Evolutionary conservation across 2,113 vertebrate genomes (phyloP), one percentile per base, ranked within the genome.

Genomic region (Butastur rufipennis): DNA sequence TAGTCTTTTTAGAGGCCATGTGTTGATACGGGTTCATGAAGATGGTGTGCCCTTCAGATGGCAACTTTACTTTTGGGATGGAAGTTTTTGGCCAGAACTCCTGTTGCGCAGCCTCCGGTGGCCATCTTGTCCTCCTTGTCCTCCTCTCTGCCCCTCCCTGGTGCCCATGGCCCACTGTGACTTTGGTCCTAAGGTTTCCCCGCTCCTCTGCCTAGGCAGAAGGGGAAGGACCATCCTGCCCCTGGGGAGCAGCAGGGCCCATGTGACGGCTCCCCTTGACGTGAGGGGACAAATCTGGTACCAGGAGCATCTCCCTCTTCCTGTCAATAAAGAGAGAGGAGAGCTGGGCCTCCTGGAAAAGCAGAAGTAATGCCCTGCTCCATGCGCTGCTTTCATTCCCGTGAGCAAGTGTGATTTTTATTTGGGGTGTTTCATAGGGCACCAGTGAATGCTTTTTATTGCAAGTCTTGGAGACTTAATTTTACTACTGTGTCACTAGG

Each of bases 401-500:
- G 8, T 59, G 53, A 72, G 38, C 27, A 83, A 77, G 23, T 11
- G 11, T 74, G 36, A 26, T 56, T 97, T 94, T 88, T 67, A 56
- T 86, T 94, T 88, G 77, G 43, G 47, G 25, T 45, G 8, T 81
- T 96, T 94, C 80, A 78, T 25, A 59, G 59, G 72, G 34, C 86
- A 79, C 43, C 0, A 0, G 65, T 61, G 80, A 73, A 90, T 27
- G 27, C 16, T 29, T 90, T 95, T 90, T 88, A 90, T 58, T 85
- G 70, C 36, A 75, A 75, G 42, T 77, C 62, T 90, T 88, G 72
- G 85, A 80, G 67, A 25, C 50, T 80, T 77, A 45, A 58, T 96
- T 95, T 97, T 96, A 86, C 40, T 89, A 16, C 89, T 66, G 9
- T 81, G 90, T 90, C 94, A 83, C 86, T 85, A 94, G 89, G 86